phyloP scores from a whole-genome alignment of 2,888 invertebrate genomes.

The Acrobasis repandana region DNA sequence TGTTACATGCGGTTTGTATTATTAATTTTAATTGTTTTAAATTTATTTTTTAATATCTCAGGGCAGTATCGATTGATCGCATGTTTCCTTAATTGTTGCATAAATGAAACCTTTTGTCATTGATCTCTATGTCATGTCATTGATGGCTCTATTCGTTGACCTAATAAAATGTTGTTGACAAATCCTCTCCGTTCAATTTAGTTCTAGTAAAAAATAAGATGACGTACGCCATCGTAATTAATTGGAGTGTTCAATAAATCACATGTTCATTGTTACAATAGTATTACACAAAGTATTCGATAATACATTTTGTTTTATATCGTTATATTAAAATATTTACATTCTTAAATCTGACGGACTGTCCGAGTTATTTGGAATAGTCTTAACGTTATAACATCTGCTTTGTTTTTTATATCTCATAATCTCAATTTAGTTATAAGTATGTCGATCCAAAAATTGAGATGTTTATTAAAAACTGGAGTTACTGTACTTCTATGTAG shows the following conservation, averaged over 20 bases:
- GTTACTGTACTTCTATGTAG: slow-evolving; percentile 36
- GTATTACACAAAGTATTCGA: slow-evolving; percentile 20
- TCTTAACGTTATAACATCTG: too few species aligned
- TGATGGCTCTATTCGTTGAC: too few species aligned
- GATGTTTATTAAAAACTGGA: slow-evolving; percentile 17
- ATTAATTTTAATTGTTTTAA: too few species aligned
- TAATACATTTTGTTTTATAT: slow-evolving; percentile 1
- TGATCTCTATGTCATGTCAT: too few species aligned
- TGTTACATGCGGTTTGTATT: too few species aligned
- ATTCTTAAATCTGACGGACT: slow-evolving; percentile 5
- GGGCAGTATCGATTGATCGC: too few species aligned
- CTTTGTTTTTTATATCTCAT: neutral
- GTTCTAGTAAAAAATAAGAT: neutral
- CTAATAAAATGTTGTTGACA: neutral
- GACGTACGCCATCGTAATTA: neutral
- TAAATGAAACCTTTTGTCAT: too few species aligned
- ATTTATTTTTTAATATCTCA: too few species aligned
- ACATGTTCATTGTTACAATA: slow-evolving; percentile 14
- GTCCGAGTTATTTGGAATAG: neutral
- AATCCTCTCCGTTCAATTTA: neutral
- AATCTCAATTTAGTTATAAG: neutral
- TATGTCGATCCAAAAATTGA: slow-evolving; percentile 35
- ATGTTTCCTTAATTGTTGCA: too few species aligned
- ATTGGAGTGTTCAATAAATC: slow-evolving; percentile 17
- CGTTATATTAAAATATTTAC: slow-evolving; percentile 3